phyloP scores from a whole-genome alignment of 92 coral and sea anemone genomes.

The Siderastrea siderea region DNA sequence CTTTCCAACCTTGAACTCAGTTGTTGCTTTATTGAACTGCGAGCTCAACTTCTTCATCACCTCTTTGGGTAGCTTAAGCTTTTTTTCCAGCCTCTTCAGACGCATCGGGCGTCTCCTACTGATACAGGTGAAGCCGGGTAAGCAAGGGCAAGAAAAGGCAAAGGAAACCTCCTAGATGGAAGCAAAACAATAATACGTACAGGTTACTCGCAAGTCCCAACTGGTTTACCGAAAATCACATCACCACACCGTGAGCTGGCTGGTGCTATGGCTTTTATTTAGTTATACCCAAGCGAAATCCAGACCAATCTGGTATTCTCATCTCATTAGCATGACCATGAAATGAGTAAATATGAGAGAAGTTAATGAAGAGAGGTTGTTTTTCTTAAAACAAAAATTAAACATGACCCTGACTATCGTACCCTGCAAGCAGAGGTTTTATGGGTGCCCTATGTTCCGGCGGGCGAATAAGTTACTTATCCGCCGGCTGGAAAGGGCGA shows the following conservation, averaged over 20 bases:
- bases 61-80: conserved; percentile 55
- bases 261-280: background rate
- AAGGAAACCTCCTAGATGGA: conserved; percentile 29
- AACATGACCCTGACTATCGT: no score
- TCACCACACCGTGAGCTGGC: background rate
- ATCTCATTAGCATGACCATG: no score
- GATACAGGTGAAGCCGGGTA: conserved; percentile 28
- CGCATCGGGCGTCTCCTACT: conserved; percentile 55
- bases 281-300: background rate
- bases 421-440: no score
- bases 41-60: conserved; percentile 20
- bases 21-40: conserved; percentile 19
- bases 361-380: no score
- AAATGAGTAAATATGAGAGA: no score
- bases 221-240: background rate
- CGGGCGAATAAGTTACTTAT: no score
- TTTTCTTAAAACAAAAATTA: no score
- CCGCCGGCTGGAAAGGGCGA: no score
- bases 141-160: conserved; percentile 54
- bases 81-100: conserved; percentile 58
- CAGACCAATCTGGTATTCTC: no score
- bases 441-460: no score
- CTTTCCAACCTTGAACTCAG: conserved; percentile 40
- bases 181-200: background rate
- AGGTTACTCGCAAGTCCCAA: background rate